phyloP scores from a whole-genome alignment of 1,140 invertebrate species.

The Drosophila lacertosa region DNA sequence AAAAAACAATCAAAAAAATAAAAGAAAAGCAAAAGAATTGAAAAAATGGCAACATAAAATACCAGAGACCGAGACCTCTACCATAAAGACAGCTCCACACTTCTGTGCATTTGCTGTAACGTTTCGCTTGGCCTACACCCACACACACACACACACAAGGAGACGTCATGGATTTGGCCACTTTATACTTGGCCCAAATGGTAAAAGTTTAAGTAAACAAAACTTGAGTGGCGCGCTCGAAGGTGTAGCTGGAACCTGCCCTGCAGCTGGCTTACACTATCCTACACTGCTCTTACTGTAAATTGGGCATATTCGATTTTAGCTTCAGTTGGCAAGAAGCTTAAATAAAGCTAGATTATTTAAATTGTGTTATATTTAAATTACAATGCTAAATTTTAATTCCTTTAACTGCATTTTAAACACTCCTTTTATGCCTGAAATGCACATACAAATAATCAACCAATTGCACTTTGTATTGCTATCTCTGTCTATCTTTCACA shows the following conservation, averaged over 20 bases:
- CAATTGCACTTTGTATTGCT: background rate
- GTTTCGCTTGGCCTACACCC: conserved; percentile 15
- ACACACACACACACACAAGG: conserved; percentile 16
- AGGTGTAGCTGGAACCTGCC: background rate
- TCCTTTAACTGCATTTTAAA: too few species aligned
- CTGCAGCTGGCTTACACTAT: background rate
- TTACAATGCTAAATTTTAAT: too few species aligned
- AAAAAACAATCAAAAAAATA: conserved; percentile 73
- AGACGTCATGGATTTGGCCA: conserved; percentile 25
- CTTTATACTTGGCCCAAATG: conserved; percentile 79
- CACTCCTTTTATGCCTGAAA: too few species aligned
- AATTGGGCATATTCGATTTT: background rate
- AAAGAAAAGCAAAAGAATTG: background rate
- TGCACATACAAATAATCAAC: too few species aligned
- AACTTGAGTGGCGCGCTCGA: conserved; percentile 66
- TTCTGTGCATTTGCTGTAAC: conserved; percentile 10
- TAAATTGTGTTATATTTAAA: too few species aligned
- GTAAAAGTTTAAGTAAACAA: conserved; percentile 81
- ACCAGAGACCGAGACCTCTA: conserved; percentile 53
- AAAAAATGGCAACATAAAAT: conserved; percentile 53
- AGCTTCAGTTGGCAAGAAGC: background rate
- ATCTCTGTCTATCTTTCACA: background rate
- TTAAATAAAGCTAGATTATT: background rate
- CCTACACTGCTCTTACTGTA: too few species aligned
- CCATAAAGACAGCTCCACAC: conserved; percentile 12